A percentile compares a stretch with the other conserved stretches of the same genome.
Evolutionary conservation across 2,113 vertebrate species (phyloP).

Genomic region (Morone saxatilis): DNA sequence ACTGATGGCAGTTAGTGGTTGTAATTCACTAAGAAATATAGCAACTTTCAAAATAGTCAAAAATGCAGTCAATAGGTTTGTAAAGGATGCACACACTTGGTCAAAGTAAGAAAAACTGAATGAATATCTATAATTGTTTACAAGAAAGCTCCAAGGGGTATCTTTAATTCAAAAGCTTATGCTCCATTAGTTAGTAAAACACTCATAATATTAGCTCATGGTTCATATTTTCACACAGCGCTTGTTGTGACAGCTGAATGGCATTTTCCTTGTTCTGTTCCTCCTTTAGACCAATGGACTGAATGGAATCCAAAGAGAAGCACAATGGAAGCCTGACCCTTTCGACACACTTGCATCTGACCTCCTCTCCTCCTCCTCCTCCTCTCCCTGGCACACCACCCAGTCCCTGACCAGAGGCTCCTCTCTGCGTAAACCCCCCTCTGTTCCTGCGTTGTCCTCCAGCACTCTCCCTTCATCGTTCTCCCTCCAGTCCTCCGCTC

Average conservation of each 20-base stretch:
- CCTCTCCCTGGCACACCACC: slow-evolving; percentile 80
- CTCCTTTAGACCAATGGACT: slow-evolving; percentile 82
- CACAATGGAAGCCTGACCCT: slow-evolving; percentile 87
- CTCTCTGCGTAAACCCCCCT: slow-evolving; percentile 64
- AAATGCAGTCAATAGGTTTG: neutral
- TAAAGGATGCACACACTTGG: neutral
- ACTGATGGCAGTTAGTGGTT: neutral
- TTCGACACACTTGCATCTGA: slow-evolving; percentile 87
- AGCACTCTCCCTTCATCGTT: slow-evolving; percentile 79
- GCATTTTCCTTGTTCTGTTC: slow-evolving; percentile 64
- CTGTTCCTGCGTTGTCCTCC: slow-evolving; percentile 70
- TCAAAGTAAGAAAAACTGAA: neutral
- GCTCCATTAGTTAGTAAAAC: neutral
- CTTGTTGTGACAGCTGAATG: slow-evolving; percentile 11
- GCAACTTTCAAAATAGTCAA: neutral
- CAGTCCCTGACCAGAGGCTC: slow-evolving; percentile 84
- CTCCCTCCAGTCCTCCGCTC: slow-evolving; percentile 79
- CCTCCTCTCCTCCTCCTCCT: slow-evolving; percentile 79
- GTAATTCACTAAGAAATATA: neutral
- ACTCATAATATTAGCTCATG: neutral
- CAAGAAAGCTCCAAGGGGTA: slow-evolving; percentile 38
- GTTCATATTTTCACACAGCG: neutral
- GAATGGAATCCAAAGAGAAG: slow-evolving; percentile 83
- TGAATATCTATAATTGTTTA: neutral
- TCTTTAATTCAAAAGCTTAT: slow-evolving; percentile 40